phyloP scores from a whole-genome alignment of 2,113 vertebrate genomes.

The Monarcha castaneiventris region DNA sequence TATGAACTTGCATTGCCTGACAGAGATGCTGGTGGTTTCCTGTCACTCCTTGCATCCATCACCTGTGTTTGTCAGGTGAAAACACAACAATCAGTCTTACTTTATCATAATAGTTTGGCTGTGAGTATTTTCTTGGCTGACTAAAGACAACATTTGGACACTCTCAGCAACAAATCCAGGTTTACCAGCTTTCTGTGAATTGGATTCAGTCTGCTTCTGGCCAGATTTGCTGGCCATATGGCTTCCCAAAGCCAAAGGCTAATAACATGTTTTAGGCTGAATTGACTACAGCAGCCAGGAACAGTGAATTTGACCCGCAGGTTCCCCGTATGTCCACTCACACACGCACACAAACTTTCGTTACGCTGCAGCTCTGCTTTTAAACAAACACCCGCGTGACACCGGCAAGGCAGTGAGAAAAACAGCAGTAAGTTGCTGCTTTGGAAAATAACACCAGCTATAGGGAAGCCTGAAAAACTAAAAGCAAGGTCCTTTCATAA shows the following conservation, averaged over 20 bases:
- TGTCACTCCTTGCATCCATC: neutral
- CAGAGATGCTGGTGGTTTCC: neutral
- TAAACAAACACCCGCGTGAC: neutral
- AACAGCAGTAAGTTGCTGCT: neutral
- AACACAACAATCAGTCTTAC: neutral
- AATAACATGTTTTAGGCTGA: conserved; percentile 39
- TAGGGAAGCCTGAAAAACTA: neutral
- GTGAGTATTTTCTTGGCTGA: conserved; percentile 46
- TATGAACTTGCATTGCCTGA: neutral
- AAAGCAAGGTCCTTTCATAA: neutral
- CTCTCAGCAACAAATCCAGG: conserved; percentile 39
- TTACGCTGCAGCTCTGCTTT: neutral
- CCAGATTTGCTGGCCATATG: conserved; percentile 64
- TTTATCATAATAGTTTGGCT: conserved; percentile 20
- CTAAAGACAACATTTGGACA: conserved; percentile 60
- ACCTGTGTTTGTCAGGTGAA: conserved; percentile 17
- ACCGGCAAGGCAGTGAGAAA: neutral
- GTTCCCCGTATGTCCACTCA: neutral
- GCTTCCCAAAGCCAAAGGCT: conserved; percentile 61
- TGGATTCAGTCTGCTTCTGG: conserved; percentile 55
- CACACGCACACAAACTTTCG: neutral
- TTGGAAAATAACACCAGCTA: neutral
- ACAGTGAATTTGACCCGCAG: neutral
- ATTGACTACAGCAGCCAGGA: conserved; percentile 19
- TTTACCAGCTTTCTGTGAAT: conserved; percentile 64